Evolutionary conservation across 2,888 invertebrate species (phyloP), one percentile per base, ranked within the genome.

Genomic region (Autographa gamma): DNA sequence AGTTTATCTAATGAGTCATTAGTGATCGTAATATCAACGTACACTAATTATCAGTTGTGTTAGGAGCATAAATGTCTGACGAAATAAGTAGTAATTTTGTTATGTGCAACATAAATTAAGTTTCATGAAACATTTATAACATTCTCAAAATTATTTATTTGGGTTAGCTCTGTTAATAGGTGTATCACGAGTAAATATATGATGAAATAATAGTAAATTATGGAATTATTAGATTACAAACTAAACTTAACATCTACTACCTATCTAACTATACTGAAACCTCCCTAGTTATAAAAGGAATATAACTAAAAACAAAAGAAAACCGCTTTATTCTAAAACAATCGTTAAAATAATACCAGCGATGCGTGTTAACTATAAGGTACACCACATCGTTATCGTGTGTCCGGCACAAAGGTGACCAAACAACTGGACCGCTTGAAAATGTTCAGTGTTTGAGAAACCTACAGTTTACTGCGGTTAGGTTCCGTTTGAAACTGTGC

Each of bases 331-430:
- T 11, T 56, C 68, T 66, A 76, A 77, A 67, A 61, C 56, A 48
- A 83, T 87, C 93, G 92, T 94, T 94, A 95, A 93, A 94, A 93
- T 83, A 72, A 84, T 93, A 85, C 90, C 84, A 90, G 63, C 85
- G 87, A 88, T 83, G 92, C 94, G 90, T 92, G 77, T 3, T 2
- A 25, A 25, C 25, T 25, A 3, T 74, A 86, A 82, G 81, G 63
- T 73, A 75, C 72, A 90, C 93, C 93, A 81, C 91, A 89, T 89
- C 88, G 89, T 90, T 92, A 92, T 79, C 79, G 83, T 88, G 88
- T 86, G 87, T 84, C 88, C 88, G 83, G 81, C 74, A 80, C 80
- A 86, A 88, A 88, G 85, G 81, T 83, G 75, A 66, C 73, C 43
- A 60, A 73, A 74, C 56, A 66, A 74, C 63, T 71, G 64, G 71